Percentiles rank a stretch among this genome's conserved stretches.
phyloP scores from a whole-genome alignment of 2,113 vertebrate species.

The Leuciscus idus region DNA sequence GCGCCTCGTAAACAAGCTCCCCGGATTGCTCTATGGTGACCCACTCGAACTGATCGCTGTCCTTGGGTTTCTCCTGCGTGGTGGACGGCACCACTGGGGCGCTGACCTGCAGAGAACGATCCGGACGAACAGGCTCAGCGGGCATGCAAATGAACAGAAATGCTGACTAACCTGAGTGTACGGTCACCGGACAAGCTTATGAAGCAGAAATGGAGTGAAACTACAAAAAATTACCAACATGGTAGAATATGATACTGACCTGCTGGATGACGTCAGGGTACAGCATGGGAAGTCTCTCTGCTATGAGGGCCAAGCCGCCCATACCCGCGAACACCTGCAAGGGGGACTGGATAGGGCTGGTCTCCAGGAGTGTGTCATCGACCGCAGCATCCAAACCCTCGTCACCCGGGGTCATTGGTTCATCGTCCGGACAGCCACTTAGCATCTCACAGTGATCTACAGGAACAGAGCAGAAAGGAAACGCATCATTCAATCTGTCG shows the following conservation, averaged over 20 bases:
- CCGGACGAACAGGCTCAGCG: neutral
- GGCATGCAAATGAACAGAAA: slow-evolving; percentile 2
- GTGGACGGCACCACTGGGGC: slow-evolving; percentile 90
- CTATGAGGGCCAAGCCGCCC: slow-evolving; percentile 96
- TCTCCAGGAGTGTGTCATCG: slow-evolving; percentile 94
- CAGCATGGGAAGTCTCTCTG: slow-evolving; percentile 96
- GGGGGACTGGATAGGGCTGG: slow-evolving; percentile 93
- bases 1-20: slow-evolving; percentile 95
- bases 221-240: neutral
- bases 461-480: slow-evolving; percentile 41
- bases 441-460: slow-evolving; percentile 90
- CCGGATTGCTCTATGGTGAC: slow-evolving; percentile 98
- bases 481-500: slow-evolving; percentile 14
- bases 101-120: slow-evolving; percentile 83
- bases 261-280: slow-evolving; percentile 99
- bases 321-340: slow-evolving; percentile 98
- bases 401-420: slow-evolving; percentile 86
- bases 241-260: slow-evolving; percentile 73
- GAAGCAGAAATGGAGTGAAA: slow-evolving; percentile 18
- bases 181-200: slow-evolving; percentile 21
- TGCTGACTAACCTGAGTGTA: slow-evolving; percentile 26
- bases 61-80: slow-evolving; percentile 95
- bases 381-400: slow-evolving; percentile 88
- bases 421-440: slow-evolving; percentile 89
- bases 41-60: slow-evolving; percentile 99